A percentile compares a stretch with the other conserved stretches of the same genome.
These are phyloP conservation scores for Nothocercus nigrocapillus DNA, from an alignment of 2,113 vertebrate species.

Conservation along the genomic window DNA sequence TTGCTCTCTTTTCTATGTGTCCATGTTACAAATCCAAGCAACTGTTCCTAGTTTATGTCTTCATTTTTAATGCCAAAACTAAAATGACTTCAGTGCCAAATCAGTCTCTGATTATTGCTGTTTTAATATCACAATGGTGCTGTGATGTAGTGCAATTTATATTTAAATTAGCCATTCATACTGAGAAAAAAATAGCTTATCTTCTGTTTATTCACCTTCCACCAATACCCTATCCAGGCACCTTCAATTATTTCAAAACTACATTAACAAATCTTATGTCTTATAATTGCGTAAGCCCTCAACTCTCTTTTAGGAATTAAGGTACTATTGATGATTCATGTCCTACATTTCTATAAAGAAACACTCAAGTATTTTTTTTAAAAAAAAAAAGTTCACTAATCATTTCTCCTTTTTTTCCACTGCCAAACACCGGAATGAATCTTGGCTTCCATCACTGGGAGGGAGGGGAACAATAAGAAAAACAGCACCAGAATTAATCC, in stretches of 20 bases:
- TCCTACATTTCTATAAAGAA: background rate
- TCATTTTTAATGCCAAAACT: background rate
- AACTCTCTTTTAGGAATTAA: background rate
- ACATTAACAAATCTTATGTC: background rate
- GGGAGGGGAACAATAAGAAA: background rate
- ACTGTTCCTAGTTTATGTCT: background rate
- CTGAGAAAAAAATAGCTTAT: background rate
- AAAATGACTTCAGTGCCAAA: background rate
- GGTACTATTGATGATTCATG: background rate
- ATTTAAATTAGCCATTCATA: conserved; percentile 9
- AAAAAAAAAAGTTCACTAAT: background rate
- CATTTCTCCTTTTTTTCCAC: background rate
- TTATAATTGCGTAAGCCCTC: background rate
- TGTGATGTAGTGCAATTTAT: background rate
- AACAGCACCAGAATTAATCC: background rate
- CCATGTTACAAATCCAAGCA: background rate
- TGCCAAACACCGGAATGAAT: background rate
- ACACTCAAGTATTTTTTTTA: background rate
- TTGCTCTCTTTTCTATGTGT: background rate
- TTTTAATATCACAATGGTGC: background rate
- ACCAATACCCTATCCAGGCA: background rate
- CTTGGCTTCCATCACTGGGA: background rate
- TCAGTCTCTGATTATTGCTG: background rate
- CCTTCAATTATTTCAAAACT: background rate
- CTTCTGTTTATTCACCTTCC: background rate